Conservation (phyloP, 2,888 invertebrate genomes). For the Bimastos eiseni region DNA sequence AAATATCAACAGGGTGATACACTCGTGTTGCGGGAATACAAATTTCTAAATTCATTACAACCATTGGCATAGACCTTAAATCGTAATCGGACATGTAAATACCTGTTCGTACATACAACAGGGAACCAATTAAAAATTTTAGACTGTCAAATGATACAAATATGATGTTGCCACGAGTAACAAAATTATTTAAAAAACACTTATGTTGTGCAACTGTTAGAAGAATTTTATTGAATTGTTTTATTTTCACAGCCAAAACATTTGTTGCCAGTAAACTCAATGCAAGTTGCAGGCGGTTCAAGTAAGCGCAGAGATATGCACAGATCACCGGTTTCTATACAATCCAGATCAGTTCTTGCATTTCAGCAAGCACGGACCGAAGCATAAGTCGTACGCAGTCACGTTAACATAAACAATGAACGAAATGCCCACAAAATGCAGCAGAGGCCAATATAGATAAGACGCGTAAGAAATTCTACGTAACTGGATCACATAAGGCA, state of each 20-base stretch:
- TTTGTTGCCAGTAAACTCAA: not conserved
- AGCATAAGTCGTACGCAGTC: not conserved
- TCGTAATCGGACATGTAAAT: not conserved
- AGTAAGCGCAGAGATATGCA: not conserved
- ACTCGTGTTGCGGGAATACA: not conserved
- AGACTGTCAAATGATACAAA: not conserved
- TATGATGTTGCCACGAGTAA: not conserved
- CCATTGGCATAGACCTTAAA: not conserved
- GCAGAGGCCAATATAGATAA: not conserved
- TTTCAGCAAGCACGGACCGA: too few relatives aligned
- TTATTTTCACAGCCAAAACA: not conserved
- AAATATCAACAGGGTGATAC: not conserved
- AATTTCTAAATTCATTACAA: not conserved
- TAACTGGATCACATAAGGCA: not conserved
- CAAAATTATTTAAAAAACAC: not conserved
- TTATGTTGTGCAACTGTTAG: not conserved
- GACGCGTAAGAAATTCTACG: not conserved
- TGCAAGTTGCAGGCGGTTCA: not conserved
- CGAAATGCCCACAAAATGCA: not conserved
- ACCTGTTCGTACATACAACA: not conserved
- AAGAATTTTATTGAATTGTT: not conserved
- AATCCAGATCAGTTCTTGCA: not conserved
- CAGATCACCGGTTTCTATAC: not conserved
- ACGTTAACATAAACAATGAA: not conserved
- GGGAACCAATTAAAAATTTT: not conserved